Evolutionary conservation across 1,140 invertebrate genomes (phyloP), one percentile per base, ranked within the genome.

Genomic region (Trichonephila clavata): DNA sequence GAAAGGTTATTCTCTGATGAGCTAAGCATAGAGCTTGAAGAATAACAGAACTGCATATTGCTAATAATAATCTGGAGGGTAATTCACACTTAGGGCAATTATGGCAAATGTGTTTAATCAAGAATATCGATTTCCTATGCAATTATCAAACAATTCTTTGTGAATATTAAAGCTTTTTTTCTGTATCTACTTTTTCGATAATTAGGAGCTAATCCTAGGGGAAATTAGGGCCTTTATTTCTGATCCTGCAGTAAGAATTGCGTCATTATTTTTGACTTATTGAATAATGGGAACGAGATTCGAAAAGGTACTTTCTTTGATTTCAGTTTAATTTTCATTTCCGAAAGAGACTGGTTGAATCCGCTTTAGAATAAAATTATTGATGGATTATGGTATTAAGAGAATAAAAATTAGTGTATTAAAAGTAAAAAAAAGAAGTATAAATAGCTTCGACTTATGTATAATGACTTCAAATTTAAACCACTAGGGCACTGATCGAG

Each of bases 31-130:
- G 61, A 77, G 5, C 27, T 32, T 77, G 71, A 77, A 39, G 71
- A 20, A 18, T 6, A 77, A 27, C 71, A 39, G 71, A 20, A 77
- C 57, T 84, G 83, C n/a, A 32, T 59, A 27, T 57, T 59, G 83
- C 83, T 61, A 63, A 87, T 87, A 80, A 80, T 80, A 90, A 80
- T 59, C 71, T 57, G 57, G n/a, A 81, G 57, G 43, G 68, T 90
- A 77, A 90, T 80, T 90, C 89, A 90, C 89, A 90, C 89, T 90
- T 80, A 13, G 24, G 32, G 89, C 65, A 90, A 90, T 90, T 90
- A 90, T 50, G n/a, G 43, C 59, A 81, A 90, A 90, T 81, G 77
- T 24, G 68, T 80, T 77, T 90, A 80, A 90, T 90, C 71, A 90
- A 80, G 68, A 43, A 80, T 81, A 90, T 90, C 59, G 89, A 90